phyloP scores from a whole-genome alignment of 92 coral and sea anemone species.

The Palythoa caribaeorum region DNA sequence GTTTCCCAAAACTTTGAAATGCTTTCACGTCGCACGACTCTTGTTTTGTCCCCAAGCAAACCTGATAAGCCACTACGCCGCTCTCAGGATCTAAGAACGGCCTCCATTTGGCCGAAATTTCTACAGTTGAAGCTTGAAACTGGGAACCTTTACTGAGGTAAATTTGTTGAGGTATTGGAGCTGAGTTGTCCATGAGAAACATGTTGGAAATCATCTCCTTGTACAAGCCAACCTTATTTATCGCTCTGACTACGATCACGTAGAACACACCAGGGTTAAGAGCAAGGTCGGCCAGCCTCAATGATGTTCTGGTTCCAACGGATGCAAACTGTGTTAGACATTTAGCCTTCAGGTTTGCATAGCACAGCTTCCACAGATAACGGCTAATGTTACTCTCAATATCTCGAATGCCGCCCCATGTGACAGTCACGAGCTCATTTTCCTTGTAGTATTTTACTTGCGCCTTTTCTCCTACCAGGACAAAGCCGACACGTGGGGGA shows the following conservation, averaged over 20 bases:
- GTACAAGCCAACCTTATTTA: slow-evolving; percentile 70
- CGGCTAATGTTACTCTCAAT: slow-evolving; percentile 71
- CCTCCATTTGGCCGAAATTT: slow-evolving; percentile 77
- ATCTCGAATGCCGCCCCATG: slow-evolving; percentile 76
- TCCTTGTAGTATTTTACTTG: slow-evolving; percentile 64
- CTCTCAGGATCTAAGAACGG: slow-evolving; percentile 75
- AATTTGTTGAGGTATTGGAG: slow-evolving; percentile 76
- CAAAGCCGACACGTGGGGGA: slow-evolving; percentile 78
- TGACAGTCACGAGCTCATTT: slow-evolving; percentile 62
- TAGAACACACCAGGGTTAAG: slow-evolving; percentile 72
- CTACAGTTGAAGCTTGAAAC: slow-evolving; percentile 72
- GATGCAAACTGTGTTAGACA: slow-evolving; percentile 70
- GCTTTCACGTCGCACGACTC: slow-evolving; percentile 71
- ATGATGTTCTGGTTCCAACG: slow-evolving; percentile 55
- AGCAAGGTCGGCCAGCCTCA: slow-evolving; percentile 58
- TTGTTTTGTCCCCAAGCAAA: slow-evolving; percentile 76
- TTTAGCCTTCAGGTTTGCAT: slow-evolving; percentile 32
- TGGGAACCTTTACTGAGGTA: slow-evolving; percentile 60
- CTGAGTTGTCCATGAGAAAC: slow-evolving; percentile 59
- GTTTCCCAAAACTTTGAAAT: slow-evolving; percentile 55
- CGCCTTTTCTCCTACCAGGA: slow-evolving; percentile 32
- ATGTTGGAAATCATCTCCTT: slow-evolving; percentile 50
- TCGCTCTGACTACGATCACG: slow-evolving; percentile 70
- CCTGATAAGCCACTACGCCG: slow-evolving; percentile 68
- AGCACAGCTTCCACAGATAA: slow-evolving; percentile 84